Evolutionary conservation across 1,140 invertebrate genomes (phyloP).

Genomic region (Lucilia sericata): DNA sequence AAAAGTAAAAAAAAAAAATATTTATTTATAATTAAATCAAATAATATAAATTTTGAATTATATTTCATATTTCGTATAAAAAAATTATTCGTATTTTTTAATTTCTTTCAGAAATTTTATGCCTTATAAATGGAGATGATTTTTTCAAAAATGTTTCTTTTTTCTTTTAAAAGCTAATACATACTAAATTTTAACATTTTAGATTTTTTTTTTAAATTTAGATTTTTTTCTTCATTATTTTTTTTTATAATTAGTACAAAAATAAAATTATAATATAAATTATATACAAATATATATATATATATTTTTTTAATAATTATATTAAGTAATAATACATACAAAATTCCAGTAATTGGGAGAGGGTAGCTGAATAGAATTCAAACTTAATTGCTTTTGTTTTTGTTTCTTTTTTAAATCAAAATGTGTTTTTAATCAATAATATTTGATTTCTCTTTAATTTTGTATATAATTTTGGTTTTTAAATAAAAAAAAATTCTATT

Average conservation of each 20-base stretch:
- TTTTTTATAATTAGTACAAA: neutral
- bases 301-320: neutral
- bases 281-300: neutral
- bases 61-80: too few species aligned
- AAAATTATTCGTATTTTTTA: conserved; percentile 18
- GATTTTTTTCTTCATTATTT: conserved; percentile 14
- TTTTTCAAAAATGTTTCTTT: neutral
- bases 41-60: too few species aligned
- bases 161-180: neutral
- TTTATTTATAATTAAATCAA: too few species aligned
- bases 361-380: neutral
- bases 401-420: neutral
- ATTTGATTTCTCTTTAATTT: neutral
- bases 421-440: neutral
- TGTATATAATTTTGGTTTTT: neutral
- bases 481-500: neutral
- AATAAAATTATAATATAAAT: neutral
- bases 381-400: neutral
- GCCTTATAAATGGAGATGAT: neutral
- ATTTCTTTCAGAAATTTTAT: conserved; percentile 36
- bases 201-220: neutral
- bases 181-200: conserved; percentile 23
- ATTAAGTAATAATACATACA: neutral
- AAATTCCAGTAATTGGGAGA: neutral
- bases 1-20: neutral